Evolutionary conservation across 1,140 invertebrate species (phyloP), one percentile per base, ranked within the genome.

Genomic region (Capitella teleta): DNA sequence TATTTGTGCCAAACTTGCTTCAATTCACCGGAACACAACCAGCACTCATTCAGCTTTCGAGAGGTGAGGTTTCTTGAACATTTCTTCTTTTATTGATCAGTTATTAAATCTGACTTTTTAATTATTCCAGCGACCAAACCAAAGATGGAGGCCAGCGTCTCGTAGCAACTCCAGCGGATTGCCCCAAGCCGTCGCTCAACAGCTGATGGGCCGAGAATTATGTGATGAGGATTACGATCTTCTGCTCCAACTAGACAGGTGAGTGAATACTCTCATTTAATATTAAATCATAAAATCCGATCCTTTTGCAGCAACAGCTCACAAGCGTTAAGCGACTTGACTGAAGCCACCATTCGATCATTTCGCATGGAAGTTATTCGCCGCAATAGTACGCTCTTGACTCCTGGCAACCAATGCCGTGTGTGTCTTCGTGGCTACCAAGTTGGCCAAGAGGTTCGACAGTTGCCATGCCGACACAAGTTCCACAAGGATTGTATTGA

Each of bases 401-500:
- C 64, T 0, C 61, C 63, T 6, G 69, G 69, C 0, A 52, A 61
- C 3, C 69, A 72, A 54, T 72, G 69, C 53, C 52, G 66, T 18
- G 56, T 72, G 6, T 72, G 69, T 59, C 57, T 70, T 1, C 52
- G 63, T 25, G 56, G 49, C 16, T 72, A 62, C 52, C 49, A 60
- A 28, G 28, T 58, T 18, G 64, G 62, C 14, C 63, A 70, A 40
- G 54, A 56, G 34, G 59, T 70, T n/a, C 51, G 67, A 26, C 63
- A 57, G 47, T 50, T 72, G 30, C 70, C 70, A n/a, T 72, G 68
- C 48, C 57, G 62, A 53, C 68, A 70, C 43, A 67, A 66, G 64
- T 68, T 70, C 54, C 68, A 71, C 49, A 58, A 57, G 47, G 68
- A 69, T 26, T 71, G 68, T 54, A 66, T 71, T 49, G 67, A 71